Conservation (phyloP, 2,113 vertebrate genomes). For the Athene noctua region DNA sequence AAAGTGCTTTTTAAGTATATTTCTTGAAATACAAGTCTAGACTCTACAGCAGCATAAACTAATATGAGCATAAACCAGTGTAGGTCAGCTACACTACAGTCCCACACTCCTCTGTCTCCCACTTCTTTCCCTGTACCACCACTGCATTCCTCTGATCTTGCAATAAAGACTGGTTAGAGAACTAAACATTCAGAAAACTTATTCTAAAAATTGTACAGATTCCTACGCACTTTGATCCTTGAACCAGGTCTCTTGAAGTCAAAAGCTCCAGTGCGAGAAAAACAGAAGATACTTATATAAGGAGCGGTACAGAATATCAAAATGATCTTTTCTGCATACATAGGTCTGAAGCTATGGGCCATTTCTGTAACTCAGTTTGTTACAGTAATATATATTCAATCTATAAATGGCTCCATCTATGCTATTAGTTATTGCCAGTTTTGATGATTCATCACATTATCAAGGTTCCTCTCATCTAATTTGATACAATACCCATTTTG, state of each 20-base stretch:
- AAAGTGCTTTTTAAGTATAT: not conserved
- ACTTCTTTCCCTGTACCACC: not conserved
- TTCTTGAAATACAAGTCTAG: not conserved
- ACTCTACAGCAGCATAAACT: not conserved
- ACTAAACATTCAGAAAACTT: not conserved
- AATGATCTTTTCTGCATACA: not conserved
- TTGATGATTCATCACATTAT: not conserved
- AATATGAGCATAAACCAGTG: not conserved
- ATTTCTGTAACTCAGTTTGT: not conserved
- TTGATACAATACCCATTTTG: not conserved
- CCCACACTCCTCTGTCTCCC: not conserved
- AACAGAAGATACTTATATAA: not conserved
- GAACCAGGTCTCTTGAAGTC: not conserved
- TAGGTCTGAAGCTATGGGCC: not conserved
- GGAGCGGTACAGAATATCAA: not conserved
- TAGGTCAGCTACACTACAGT: not conserved
- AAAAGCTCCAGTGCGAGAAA: not conserved
- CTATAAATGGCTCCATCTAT: not conserved
- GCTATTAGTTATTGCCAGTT: not conserved
- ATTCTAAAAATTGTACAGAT: not conserved
- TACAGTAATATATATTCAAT: not conserved
- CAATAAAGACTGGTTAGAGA: not conserved
- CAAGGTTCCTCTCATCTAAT: not conserved
- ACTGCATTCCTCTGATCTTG: not conserved
- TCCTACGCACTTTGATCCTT: not conserved